Conservation (phyloP, 1,140 invertebrate species). For the Aphelinus atriplicis region DNA sequence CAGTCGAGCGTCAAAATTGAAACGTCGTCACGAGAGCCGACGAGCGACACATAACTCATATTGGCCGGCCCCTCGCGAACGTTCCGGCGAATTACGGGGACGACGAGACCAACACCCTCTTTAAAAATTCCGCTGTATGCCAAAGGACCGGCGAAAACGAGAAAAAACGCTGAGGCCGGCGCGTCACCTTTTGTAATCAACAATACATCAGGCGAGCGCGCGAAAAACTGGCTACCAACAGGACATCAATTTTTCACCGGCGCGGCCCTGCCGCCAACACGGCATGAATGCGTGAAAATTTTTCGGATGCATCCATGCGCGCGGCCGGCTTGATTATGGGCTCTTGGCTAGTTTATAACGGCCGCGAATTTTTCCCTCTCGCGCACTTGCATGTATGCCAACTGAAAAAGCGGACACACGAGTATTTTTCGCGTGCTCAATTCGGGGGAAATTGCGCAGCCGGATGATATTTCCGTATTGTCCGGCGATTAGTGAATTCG, state of each 20-base stretch:
- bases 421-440: neutral
- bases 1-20: slow-evolving; percentile 3
- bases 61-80: too few species aligned
- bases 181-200: slow-evolving; percentile 28
- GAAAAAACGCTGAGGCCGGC: neutral
- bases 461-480: neutral
- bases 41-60: neutral
- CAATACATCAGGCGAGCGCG: slow-evolving; percentile 1
- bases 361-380: neutral
- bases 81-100: neutral
- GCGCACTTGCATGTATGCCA: neutral
- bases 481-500: neutral
- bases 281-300: neutral
- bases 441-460: neutral
- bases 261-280: neutral
- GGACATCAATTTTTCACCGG: slow-evolving; percentile 14
- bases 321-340: neutral
- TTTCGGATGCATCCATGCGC: neutral
- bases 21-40: slow-evolving; percentile 6
- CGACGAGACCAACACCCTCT: too few species aligned
- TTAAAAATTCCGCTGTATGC: slow-evolving; percentile 2
- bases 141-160: neutral
- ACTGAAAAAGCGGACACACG: too few species aligned
- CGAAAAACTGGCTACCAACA: neutral
- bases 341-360: neutral